Evolutionary conservation across 2,113 vertebrate species (phyloP), one percentile per base, ranked within the genome.

Genomic region (Eretmodus cyanostictus): DNA sequence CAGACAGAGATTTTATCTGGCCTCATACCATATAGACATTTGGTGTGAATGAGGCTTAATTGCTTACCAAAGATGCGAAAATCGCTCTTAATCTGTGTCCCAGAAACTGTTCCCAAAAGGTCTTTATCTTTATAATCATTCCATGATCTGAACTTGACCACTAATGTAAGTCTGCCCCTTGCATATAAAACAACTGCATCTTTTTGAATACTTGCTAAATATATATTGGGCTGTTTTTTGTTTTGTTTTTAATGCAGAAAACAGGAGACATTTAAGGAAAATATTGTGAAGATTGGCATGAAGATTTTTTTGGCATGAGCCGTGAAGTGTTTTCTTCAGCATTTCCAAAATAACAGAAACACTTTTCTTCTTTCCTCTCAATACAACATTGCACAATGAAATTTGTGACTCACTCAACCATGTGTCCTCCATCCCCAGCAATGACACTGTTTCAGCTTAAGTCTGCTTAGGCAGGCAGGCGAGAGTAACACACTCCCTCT

Each of bases 51-150:
- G 54, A 84, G n/a, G 84, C 92, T 94, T 93, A 91, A 86, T 86
- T 93, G 76, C 90, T 89, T 82, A 45, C 76, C 78, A 91, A 91
- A 89, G 91, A 93, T 84, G 59, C 87, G 84, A 86, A 88, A 93
- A 92, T 92, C 89, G 9, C 86, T 85, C 57, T 92, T 93, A 95
- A 94, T 92, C 92, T 93, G 85, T 86, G 91, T 63, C 88, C 89
- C 79, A 94, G 90, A 92, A 92, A 93, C 87, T 24, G 57, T 85
- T 81, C 87, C 63, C 79, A 92, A 88, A 86, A 79, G 81, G 57
- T 88, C 81, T 89, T 93, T 84, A 89, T 83, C 90, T 91, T 87
- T 51, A 89, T 82, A 86, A 89, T 82, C 36, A 84, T 82, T 88
- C 78, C 54, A 82, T 59, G 68, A 92, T 80, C 80, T 84, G 29